Evolutionary conservation across 1,140 invertebrate species (phyloP).

Genomic region (Drosophila burlai): DNA sequence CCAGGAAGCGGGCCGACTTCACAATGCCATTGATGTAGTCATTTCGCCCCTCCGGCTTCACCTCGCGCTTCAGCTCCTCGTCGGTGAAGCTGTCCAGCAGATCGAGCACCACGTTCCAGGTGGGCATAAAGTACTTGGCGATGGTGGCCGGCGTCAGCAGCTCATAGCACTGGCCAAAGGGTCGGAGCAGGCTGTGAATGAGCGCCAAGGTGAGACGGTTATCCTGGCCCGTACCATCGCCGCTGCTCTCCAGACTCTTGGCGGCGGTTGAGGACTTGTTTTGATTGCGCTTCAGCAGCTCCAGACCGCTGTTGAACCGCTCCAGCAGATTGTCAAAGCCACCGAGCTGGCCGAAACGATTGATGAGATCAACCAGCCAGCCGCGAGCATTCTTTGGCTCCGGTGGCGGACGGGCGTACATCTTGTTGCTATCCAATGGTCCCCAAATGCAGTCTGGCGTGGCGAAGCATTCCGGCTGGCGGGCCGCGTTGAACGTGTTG

Average conservation of each 20-base stretch:
- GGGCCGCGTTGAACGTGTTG: conserved; percentile 95
- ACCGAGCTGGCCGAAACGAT: conserved; percentile 95
- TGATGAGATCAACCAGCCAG: conserved; percentile 98
- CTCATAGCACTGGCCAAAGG: conserved; percentile 97
- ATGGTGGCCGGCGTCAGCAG: conserved; percentile 95
- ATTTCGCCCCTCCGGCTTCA: conserved; percentile 97
- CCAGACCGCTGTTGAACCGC: conserved; percentile 89
- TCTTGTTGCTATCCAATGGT: conserved; percentile 82
- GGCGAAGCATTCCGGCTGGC: conserved; percentile 91
- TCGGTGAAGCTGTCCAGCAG: conserved; percentile 98
- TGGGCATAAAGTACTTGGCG: conserved; percentile 96
- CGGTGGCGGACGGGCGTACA: conserved; percentile 92
- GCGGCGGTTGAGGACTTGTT: conserved; percentile 42
- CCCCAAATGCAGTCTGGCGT: conserved; percentile 86
- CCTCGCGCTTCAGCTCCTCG: conserved; percentile 98
- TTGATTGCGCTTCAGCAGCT: conserved; percentile 85
- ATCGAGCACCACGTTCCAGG: conserved; percentile 96
- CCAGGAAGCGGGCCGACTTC: conserved; percentile 94
- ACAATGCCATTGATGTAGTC: conserved; percentile 96
- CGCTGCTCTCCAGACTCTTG: conserved; percentile 65
- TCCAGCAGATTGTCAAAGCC: conserved; percentile 96
- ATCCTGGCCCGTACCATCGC: conserved; percentile 68
- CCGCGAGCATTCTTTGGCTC: conserved; percentile 93
- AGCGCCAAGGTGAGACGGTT: conserved; percentile 90
- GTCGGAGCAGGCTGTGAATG: conserved; percentile 93